Evolutionary conservation across 1,140 invertebrate species (phyloP), one percentile per base, ranked within the genome.

Genomic region (fruit fly (Drosophila melanogaster)): DNA sequence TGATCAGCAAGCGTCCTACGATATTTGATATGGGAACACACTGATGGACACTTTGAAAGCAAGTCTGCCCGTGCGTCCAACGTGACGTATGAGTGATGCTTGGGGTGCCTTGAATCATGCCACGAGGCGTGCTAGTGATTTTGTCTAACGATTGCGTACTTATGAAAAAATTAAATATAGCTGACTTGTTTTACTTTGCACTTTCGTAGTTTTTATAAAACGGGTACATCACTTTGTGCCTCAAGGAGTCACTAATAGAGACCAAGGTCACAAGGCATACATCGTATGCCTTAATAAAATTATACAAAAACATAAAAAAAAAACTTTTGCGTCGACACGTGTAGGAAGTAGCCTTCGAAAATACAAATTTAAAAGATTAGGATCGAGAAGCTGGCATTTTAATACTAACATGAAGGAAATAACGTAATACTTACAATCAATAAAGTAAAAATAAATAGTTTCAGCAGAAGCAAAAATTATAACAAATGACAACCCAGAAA

Each of bases 81-180:
- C 80, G 60, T 79, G 71, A 79, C 76, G 80, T 83, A 83, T 83
- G 76, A 59, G 76, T 85, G 57, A 83, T 84, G 64, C 38, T 84
- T 10, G 57, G 54, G 67, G 60, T 64, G 59, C 79, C 79, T 81
- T 74, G 60, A 81, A 77, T 24, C 53, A 54, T 17, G 37, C 26
- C 78, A 76, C 56, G 61, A 35, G 37, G 61, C 79, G 59, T 69
- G 74, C 75, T 64, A 64, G 75, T 83, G 76, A 70, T 74, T 53
- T 62, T 44, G 44, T 24, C 40, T 10, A 12, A n/a, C 24, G 50
- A 49, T 70, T 70, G 51, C 43, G 51, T 57, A 65, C 47, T 54
- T 49, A 49, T 5, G 35, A 35, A 49, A 57, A 17, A 30, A 49
- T 14, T 70, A 22, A 35, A 56, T 40, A 67, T 19, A 51, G 12